phyloP scores from a whole-genome alignment of 2,888 invertebrate species.

The Acrobasis suavella region DNA sequence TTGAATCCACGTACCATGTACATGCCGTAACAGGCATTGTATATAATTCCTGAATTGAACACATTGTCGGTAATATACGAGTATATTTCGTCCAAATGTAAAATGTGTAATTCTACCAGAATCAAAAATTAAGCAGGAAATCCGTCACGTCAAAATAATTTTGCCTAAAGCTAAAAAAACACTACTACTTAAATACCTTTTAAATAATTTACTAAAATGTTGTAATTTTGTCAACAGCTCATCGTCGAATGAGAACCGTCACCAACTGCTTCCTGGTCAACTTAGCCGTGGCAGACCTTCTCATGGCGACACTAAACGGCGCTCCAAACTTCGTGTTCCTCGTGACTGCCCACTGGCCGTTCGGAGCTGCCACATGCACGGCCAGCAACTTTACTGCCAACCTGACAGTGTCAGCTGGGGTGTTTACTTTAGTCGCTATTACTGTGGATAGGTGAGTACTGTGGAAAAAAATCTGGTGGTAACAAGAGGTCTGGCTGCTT shows the following conservation, averaged over 20 bases:
- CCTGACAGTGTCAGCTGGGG: conserved; percentile 94
- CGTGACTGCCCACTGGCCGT: conserved; percentile 93
- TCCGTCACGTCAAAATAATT: no score
- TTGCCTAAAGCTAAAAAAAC: no score
- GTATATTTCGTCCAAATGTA: no score
- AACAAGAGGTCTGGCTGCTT: neutral
- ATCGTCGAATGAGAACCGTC: conserved; percentile 92
- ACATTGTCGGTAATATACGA: no score
- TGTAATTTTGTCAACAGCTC: conserved; percentile 78
- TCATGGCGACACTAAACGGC: conserved; percentile 93
- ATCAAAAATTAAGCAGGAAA: no score
- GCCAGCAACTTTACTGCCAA: conserved; percentile 95
- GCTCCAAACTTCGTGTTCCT: conserved; percentile 94
- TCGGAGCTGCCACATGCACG: conserved; percentile 91
- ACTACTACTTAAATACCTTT: no score
- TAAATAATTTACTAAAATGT: neutral
- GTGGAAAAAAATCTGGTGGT: neutral
- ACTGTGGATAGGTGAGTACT: conserved; percentile 92
- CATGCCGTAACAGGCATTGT: no score
- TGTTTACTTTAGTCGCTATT: conserved; percentile 95
- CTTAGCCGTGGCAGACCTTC: conserved; percentile 91
- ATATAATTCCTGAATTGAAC: no score
- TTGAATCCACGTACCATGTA: no score
- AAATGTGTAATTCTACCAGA: no score
- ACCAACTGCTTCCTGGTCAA: conserved; percentile 96